phyloP scores from a whole-genome alignment of 2,113 vertebrate genomes.

The Vulpes vulpes region DNA sequence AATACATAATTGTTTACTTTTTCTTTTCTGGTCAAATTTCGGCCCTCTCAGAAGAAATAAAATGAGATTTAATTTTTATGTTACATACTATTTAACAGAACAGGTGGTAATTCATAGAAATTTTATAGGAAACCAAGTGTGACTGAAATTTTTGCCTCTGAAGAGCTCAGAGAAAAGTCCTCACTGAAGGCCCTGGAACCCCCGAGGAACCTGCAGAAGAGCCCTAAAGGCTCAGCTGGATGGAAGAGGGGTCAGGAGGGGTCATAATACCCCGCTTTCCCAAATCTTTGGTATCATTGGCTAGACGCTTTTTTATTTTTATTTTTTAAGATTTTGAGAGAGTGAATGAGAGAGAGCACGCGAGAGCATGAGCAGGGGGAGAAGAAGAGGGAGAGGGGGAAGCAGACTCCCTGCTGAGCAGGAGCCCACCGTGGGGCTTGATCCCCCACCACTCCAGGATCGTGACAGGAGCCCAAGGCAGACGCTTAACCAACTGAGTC shows the following conservation, averaged over 20 bases:
- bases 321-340: too few species aligned
- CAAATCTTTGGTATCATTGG: neutral
- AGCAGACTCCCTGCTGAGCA: too few species aligned
- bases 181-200: neutral
- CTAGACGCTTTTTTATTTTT: neutral
- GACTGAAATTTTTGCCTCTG: neutral
- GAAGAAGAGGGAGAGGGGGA: too few species aligned
- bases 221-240: neutral
- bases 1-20: fast-evolving
- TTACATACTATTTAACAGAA: neutral
- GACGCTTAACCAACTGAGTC: too few species aligned
- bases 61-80: neutral
- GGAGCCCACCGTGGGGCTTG: too few species aligned
- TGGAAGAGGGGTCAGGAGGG: neutral
- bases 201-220: neutral
- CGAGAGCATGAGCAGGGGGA: too few species aligned
- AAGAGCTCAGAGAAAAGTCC: neutral
- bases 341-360: too few species aligned
- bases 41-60: neutral
- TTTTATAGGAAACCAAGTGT: neutral
- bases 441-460: too few species aligned
- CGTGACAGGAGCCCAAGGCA: too few species aligned
- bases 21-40: neutral
- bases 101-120: neutral
- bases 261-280: neutral